phyloP scores from a whole-genome alignment of 2,113 vertebrate genomes.

The Mesembrinibis cayennensis region DNA sequence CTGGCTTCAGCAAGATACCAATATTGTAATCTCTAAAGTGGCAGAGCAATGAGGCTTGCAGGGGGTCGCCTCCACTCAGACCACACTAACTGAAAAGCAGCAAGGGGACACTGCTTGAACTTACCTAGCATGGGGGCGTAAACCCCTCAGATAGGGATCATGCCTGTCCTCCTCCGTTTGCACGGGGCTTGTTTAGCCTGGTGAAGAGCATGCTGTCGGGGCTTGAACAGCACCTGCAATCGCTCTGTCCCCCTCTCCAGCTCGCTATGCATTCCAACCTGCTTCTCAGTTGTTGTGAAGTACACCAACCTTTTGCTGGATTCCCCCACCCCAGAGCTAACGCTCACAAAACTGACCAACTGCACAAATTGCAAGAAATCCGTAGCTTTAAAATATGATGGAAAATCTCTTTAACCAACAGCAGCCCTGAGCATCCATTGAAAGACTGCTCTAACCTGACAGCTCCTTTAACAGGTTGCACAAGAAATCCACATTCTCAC shows the following conservation, averaged over 20 bases:
- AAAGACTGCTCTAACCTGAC: neutral
- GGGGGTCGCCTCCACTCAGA: neutral
- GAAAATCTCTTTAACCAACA: neutral
- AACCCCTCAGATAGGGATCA: too few species aligned
- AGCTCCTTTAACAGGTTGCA: neutral
- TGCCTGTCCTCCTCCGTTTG: neutral
- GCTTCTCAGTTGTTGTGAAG: accelerated
- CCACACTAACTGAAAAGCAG: neutral
- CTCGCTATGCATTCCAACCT: neutral
- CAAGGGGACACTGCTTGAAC: neutral
- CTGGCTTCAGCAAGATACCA: neutral
- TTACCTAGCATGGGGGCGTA: accelerated
- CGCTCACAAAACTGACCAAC: neutral
- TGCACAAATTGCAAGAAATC: neutral
- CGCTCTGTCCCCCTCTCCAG: neutral
- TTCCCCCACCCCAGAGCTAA: neutral
- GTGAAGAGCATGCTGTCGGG: neutral
- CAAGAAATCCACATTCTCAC: neutral
- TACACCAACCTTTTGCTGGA: neutral
- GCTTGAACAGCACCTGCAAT: neutral
- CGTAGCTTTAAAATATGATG: neutral
- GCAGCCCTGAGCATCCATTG: neutral
- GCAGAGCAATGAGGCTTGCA: neutral
- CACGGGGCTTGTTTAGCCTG: neutral
- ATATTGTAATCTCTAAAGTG: neutral